Evolutionary conservation across 2,888 invertebrate species (phyloP), one percentile per base, ranked within the genome.

Genomic region (Germaria angustata): DNA sequence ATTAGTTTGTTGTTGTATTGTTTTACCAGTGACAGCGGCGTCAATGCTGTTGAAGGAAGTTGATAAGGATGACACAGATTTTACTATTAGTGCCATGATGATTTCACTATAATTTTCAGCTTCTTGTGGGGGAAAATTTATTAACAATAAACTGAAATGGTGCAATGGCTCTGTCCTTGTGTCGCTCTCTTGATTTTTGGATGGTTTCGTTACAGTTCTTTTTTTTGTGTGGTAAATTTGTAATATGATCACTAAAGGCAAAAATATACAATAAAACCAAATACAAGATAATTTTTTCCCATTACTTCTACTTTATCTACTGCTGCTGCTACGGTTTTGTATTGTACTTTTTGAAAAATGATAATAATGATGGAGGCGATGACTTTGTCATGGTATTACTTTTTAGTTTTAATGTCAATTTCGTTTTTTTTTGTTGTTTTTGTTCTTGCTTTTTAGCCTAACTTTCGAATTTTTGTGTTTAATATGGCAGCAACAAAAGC

Each of bases 301-400:
- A 5, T 53, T 15, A 6, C 39, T 61, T 11, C 13, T n/a, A 41
- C 41, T 53, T 28, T 15, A 36, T n/a, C 32, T n/a, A 20, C 13
- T 32, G 41, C 15, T 69, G 41, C 17, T 28, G 41, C 8, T 34
- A 53, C 13, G 61, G 11, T 65, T 46, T 59, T 39, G 15, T 34
- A 15, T 69, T 36, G 36, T 59, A 32, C 22, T 51, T 53, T 63
- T 63, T 63, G 9, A 24, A 63, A 17, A 32, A 51, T 65, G 8
- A 72, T 57, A 57, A 79, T 72, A 68, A 68, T 68, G 61, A 69
- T 68, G 39, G 39, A 59, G 66, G 77, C 77, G 72, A 59, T 73
- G 79, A 66, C 51, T 72, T 66, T 73, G 51, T 61, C 51, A 57
- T 59, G 49, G 32, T 49, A 65, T 44, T 79, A 57, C 15, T 20